Evolutionary conservation across 2,888 invertebrate genomes (phyloP).

Genomic region (Pseudococcus viburni): DNA sequence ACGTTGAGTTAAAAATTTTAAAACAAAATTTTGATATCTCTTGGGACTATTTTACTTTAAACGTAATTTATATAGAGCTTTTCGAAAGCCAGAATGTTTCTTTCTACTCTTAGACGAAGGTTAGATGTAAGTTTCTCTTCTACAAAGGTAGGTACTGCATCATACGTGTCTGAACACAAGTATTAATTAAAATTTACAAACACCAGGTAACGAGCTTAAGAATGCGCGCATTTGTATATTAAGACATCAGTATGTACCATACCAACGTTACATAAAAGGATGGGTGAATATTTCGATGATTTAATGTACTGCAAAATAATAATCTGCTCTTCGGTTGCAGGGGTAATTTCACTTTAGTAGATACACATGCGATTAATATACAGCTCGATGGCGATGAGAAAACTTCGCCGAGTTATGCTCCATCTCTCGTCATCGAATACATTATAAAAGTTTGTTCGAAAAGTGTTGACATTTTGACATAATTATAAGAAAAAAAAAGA

Average conservation of each 20-base stretch:
- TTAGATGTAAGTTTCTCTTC: neutral
- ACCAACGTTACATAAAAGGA: neutral
- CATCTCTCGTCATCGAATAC: neutral
- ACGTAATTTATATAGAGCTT: neutral
- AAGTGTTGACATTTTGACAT: constrained; percentile 35
- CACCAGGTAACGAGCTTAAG: constrained; percentile 26
- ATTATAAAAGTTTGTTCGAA: constrained; percentile 14
- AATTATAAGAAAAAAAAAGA: neutral
- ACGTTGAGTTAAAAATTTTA: neutral
- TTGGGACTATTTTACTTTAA: neutral
- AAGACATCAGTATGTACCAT: too few species aligned
- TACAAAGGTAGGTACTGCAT: neutral
- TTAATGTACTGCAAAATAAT: constrained; percentile 33
- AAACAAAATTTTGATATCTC: neutral
- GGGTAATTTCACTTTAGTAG: neutral
- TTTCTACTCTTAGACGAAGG: neutral
- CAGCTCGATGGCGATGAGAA: constrained; percentile 5
- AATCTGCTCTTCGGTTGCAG: neutral
- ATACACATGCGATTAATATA: constrained; percentile 19
- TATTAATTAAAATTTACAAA: constrained; percentile 46
- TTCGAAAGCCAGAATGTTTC: neutral
- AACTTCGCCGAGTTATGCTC: constrained; percentile 13
- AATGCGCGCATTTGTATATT: neutral
- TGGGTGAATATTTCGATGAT: constrained; percentile 13
- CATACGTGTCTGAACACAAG: neutral